A percentile compares a stretch with the other conserved stretches of the same genome.
Conservation (phyloP, 2,797 vertebrate genomes). For the Peromyscus melanophrys region DNA sequence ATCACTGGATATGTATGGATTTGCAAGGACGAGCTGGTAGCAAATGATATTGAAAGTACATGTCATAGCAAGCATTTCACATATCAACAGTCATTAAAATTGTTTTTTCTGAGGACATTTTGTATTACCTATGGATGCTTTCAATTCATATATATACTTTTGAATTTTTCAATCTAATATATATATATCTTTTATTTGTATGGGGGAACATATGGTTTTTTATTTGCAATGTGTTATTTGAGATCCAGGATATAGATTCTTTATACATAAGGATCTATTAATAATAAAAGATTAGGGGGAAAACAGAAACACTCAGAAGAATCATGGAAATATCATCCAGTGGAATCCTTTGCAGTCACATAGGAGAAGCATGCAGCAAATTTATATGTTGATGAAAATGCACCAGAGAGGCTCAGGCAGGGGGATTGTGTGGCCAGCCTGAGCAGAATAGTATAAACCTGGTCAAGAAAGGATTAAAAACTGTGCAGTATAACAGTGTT, state of each 20-base stretch:
- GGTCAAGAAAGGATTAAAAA: background rate
- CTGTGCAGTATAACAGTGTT: background rate
- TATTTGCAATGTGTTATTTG: background rate
- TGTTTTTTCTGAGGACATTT: constrained; percentile 3
- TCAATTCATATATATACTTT: background rate
- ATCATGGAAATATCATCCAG: background rate
- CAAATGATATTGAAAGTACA: background rate
- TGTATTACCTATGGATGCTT: background rate
- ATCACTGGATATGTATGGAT: background rate
- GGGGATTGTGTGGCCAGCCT: background rate
- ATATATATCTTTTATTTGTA: background rate
- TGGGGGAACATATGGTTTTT: background rate
- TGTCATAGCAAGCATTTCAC: background rate
- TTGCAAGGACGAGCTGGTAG: background rate
- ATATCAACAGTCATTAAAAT: background rate
- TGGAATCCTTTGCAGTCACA: background rate
- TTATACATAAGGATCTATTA: background rate
- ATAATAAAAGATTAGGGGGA: background rate
- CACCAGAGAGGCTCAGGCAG: background rate
- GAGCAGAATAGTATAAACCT: background rate
- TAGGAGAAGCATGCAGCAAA: background rate
- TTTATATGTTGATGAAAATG: background rate
- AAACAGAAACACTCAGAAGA: background rate
- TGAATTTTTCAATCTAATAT: background rate
- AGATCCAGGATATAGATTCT: background rate